phyloP scores from a whole-genome alignment of 2,888 invertebrate genomes.

The Mesorhabditis spiculigera region DNA sequence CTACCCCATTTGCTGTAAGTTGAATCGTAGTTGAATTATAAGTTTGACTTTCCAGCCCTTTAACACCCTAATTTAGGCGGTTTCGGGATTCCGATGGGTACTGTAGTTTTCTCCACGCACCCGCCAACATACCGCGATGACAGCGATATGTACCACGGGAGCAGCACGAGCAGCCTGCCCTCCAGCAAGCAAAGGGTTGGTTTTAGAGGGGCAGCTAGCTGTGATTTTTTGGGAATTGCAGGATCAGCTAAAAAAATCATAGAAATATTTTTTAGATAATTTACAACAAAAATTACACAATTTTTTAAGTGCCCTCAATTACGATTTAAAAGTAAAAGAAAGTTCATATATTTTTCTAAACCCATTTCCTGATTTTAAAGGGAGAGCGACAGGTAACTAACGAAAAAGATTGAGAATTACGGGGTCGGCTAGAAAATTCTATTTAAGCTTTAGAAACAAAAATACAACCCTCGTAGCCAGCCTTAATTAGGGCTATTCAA shows the following conservation, averaged over 20 bases:
- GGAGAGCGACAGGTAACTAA: no score
- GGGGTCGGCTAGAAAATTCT: no score
- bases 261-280: no score
- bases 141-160: constrained; percentile 41
- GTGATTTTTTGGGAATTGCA: background rate
- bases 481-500: background rate
- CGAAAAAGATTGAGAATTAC: no score
- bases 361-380: no score
- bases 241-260: background rate
- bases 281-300: no score
- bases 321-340: no score
- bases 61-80: constrained; percentile 35
- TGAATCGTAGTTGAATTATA: background rate
- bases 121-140: constrained; percentile 53
- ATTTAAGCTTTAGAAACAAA: no score
- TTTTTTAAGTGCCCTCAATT: no score
- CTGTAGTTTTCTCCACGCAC: constrained; percentile 56
- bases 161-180: constrained; percentile 45
- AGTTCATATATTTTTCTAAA: no score
- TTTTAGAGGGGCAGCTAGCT: background rate
- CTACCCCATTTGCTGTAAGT: constrained; percentile 57
- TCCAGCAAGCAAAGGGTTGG: constrained; percentile 31
- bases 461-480: background rate
- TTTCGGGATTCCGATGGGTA: constrained; percentile 55
- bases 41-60: background rate